A percentile compares a stretch with the other conserved stretches of the same genome.
Conservation (phyloP, 1,140 invertebrate species). For the Ips typographus region DNA sequence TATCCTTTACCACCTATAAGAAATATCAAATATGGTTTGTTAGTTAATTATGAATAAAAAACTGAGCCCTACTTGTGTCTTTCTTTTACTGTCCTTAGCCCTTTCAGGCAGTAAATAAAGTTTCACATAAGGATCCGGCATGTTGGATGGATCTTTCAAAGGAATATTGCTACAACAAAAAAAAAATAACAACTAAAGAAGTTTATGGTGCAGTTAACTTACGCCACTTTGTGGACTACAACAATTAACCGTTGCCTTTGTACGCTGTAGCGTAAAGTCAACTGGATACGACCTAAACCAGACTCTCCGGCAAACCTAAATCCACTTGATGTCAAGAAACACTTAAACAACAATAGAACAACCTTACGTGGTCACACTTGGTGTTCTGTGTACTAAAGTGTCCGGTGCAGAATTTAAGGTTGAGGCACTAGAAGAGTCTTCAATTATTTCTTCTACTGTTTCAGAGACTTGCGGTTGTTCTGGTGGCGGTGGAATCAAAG, state of each 20-base stretch:
- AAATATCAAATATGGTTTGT: not conserved
- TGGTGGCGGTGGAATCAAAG: slow-evolving; percentile 1
- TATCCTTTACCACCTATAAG: slow-evolving; percentile 75
- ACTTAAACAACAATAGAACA: not conserved
- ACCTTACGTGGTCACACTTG: slow-evolving; percentile 55
- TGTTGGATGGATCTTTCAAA: slow-evolving; percentile 80
- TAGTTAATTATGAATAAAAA: not conserved
- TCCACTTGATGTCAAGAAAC: not conserved
- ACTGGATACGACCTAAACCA: slow-evolving; percentile 76
- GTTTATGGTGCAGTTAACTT: slow-evolving; percentile 53
- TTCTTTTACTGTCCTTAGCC: slow-evolving; percentile 84
- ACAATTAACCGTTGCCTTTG: slow-evolving; percentile 78
- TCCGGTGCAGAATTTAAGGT: slow-evolving; percentile 32
- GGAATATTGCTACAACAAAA: slow-evolving; percentile 72
- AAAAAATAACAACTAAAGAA: not conserved
- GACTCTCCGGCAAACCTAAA: slow-evolving; percentile 63
- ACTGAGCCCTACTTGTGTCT: slow-evolving; percentile 66
- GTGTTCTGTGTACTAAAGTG: slow-evolving; percentile 51
- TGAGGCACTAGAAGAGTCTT: slow-evolving; percentile 41
- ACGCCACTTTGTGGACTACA: slow-evolving; percentile 87
- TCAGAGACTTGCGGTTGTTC: slow-evolving; percentile 6
- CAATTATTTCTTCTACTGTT: slow-evolving; percentile 10
- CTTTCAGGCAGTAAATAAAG: slow-evolving; percentile 87
- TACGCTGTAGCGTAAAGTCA: slow-evolving; percentile 83
- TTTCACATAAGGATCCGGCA: slow-evolving; percentile 95